Percentiles rank a stretch among this genome's conserved stretches.
These are phyloP conservation scores for Drosophila kokeensis DNA, from an alignment of 2,888 invertebrate genomes.

Conservation along the genomic window DNA sequence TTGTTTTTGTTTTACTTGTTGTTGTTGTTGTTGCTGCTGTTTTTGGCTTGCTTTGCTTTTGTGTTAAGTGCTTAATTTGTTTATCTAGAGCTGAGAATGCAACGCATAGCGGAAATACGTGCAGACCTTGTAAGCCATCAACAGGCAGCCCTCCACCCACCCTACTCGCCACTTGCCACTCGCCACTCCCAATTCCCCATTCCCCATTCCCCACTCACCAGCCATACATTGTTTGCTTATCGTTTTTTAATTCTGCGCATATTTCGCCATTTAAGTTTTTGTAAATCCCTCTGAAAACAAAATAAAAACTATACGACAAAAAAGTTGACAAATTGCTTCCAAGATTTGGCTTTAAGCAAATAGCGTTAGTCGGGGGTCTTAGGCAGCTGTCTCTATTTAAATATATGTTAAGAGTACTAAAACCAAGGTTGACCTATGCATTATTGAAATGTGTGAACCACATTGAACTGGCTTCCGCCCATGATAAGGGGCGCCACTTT, in stretches of 20 bases:
- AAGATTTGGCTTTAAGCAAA: constrained; percentile 13
- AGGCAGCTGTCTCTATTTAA: neutral
- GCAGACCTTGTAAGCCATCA: constrained; percentile 36
- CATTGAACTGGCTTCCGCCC: constrained; percentile 45
- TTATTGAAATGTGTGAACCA: constrained; percentile 36
- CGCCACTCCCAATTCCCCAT: too few species aligned
- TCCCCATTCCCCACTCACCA: neutral
- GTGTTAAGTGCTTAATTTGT: constrained; percentile 65
- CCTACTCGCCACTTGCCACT: neutral
- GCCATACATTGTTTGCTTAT: constrained; percentile 56
- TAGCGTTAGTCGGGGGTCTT: neutral
- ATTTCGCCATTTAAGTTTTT: constrained; percentile 49
- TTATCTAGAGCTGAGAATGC: constrained; percentile 65
- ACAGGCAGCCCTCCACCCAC: neutral
- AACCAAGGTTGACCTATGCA: constrained; percentile 3
- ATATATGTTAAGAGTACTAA: neutral
- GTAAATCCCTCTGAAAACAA: constrained; percentile 26
- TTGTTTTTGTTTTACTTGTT: constrained; percentile 10
- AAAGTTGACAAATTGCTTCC: constrained; percentile 45
- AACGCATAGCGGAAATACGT: constrained; percentile 72
- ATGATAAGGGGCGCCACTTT: constrained; percentile 39
- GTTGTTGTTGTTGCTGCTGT: constrained; percentile 24
- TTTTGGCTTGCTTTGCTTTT: constrained; percentile 42
- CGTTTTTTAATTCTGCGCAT: constrained; percentile 66
- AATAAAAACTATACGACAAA: constrained; percentile 21